phyloP scores from a whole-genome alignment of 2,797 vertebrate genomes.

The Gobio occitaniae region DNA sequence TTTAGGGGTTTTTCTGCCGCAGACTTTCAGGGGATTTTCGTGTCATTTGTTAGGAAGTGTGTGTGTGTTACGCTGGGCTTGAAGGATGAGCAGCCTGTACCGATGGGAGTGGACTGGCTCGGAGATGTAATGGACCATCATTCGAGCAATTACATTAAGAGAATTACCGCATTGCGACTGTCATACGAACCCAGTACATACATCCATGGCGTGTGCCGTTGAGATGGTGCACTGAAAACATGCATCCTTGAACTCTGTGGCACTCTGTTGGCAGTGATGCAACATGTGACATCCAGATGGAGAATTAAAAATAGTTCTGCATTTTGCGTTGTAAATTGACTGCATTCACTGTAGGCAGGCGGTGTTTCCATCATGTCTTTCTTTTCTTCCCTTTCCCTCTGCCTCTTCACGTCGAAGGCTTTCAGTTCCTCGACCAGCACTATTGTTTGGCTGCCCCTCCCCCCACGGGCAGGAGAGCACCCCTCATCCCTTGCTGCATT shows the following conservation, averaged over 20 bases:
- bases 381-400: slow-evolving; percentile 63
- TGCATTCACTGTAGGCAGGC: slow-evolving; percentile 60
- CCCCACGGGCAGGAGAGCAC: slow-evolving; percentile 72
- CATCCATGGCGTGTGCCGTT: background rate
- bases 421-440: slow-evolving; percentile 80
- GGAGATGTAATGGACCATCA: slow-evolving; percentile 61
- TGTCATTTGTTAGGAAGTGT: slow-evolving; percentile 42
- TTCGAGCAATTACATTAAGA: slow-evolving; percentile 57
- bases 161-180: slow-evolving; percentile 63
- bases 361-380: slow-evolving; percentile 66
- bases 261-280: slow-evolving; percentile 30
- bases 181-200: slow-evolving; percentile 32
- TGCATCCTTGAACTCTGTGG: slow-evolving; percentile 3
- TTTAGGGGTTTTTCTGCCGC: slow-evolving; percentile 34
- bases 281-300: slow-evolving; percentile 50
- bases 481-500: slow-evolving; percentile 77
- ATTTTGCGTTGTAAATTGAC: slow-evolving; percentile 6
- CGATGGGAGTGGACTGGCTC: slow-evolving; percentile 48
- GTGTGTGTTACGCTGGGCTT: slow-evolving; percentile 40
- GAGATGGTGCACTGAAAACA: background rate
- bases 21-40: slow-evolving; percentile 46
- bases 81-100: slow-evolving; percentile 53
- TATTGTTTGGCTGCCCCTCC: slow-evolving; percentile 82
- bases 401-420: slow-evolving; percentile 76
- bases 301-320: slow-evolving; percentile 37